Evolutionary conservation across 1,140 invertebrate genomes (phyloP).

Genomic region (Panulirus ornatus): DNA sequence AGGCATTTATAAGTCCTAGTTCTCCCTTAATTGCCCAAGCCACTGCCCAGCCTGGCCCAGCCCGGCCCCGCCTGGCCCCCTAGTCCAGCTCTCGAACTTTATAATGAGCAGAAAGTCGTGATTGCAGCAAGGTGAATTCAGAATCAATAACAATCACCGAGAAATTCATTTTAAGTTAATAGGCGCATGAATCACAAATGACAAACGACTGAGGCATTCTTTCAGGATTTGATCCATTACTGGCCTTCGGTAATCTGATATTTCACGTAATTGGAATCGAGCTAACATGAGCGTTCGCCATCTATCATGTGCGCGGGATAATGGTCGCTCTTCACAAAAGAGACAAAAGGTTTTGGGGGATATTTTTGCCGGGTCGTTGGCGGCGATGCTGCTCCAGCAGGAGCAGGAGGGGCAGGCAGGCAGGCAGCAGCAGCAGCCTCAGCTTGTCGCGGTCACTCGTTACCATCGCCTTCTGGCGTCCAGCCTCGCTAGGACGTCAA

Average conservation of each 20-base stretch:
- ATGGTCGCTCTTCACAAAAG: constrained; percentile 64
- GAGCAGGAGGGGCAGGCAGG: too few species aligned
- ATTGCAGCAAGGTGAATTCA: constrained; percentile 53
- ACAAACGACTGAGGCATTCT: constrained; percentile 63
- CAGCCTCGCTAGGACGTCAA: neutral
- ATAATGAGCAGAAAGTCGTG: constrained; percentile 45
- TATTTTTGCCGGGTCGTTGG: constrained; percentile 35
- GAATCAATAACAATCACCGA: constrained; percentile 63
- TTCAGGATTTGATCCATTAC: constrained; percentile 64
- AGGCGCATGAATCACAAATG: constrained; percentile 67
- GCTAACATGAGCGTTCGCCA: constrained; percentile 64
- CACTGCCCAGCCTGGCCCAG: neutral
- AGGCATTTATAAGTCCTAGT: neutral
- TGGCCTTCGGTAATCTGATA: constrained; percentile 66
- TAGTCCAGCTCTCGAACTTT: too few species aligned
- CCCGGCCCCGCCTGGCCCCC: constrained; percentile 1
- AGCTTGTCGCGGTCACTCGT: constrained; percentile 21
- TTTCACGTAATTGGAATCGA: constrained; percentile 67
- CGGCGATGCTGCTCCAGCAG: too few species aligned
- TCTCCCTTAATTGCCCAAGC: neutral
- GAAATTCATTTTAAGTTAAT: constrained; percentile 49
- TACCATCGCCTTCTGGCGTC: neutral
- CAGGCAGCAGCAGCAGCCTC: neutral
- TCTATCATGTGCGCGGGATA: constrained; percentile 64
- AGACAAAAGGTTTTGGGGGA: constrained; percentile 58